Base-by-base conservation (phyloP, 1,140 invertebrate genomes). In the Drosophila pseudoobscura region DNA sequence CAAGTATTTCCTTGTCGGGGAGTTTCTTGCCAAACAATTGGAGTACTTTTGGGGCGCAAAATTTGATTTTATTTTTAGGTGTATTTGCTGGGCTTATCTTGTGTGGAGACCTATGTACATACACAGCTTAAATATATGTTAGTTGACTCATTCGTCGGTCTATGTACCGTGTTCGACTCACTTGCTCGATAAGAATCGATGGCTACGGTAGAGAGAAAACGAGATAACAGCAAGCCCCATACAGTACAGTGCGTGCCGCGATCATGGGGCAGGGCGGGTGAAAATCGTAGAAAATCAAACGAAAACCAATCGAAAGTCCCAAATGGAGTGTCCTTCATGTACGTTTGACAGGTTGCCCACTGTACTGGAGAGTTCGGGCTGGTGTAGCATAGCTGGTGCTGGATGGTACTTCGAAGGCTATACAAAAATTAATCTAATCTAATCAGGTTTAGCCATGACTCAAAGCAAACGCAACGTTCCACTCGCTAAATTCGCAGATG, bases 401-500 rank as follows among this genome's bases (percentile, higher is more conserved):
- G 24, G 24, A 4, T 24, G 24, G 24, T 3, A 3, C 24, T 4
- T 13, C 11, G 17, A 24, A 46, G 57, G 29, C 17, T 61, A 39
- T 11, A 39, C 44, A 39, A 41, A 15, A 41, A 45, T 39, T 56
- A 20, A 31, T 68, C 44, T 56, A 50, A 69, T 69, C 66, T 69
- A 69, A 69, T 69, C 65, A 69, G 65, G 63, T 52, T 2, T 31
- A 2, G 1, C 50, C 44, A 15, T 31, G 35, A 41, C 51, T 43
- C 44, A 61, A 61, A 45, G 15, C 24, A 31, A 61, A 53, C 49
- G 50, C 43, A 15, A n/a, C 65, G 62, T 69, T 56, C 63, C 63
- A 51, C 39, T 53, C 29, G 35, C 54, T 70, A 24, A 7, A 57
- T 69, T 60, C 52, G 26, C 58, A 91, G 90, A 89, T 60, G 62